phyloP scores from a whole-genome alignment of 2,888 invertebrate species.

The Asteroscopus sphinx region DNA sequence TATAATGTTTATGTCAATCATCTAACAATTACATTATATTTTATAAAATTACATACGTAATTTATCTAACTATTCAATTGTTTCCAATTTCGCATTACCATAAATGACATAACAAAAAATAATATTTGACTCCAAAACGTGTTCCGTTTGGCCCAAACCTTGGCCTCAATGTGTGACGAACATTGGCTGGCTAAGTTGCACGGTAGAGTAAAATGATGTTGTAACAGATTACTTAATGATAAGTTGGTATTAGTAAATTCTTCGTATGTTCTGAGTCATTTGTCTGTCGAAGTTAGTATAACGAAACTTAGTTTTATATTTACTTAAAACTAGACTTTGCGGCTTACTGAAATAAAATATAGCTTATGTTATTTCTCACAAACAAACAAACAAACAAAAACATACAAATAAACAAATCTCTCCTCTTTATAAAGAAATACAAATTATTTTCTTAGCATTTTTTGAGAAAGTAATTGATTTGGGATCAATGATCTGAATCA shows the following conservation, averaged over 20 bases:
- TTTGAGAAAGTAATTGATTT: too few species aligned
- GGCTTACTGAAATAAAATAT: too few species aligned
- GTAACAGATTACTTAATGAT: conserved; percentile 41
- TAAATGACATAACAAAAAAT: conserved; percentile 37
- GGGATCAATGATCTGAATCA: too few species aligned
- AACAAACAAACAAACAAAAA: too few species aligned
- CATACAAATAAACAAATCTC: too few species aligned
- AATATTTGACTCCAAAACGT: conserved; percentile 13
- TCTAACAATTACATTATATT: conserved; percentile 4
- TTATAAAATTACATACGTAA: conserved; percentile 3
- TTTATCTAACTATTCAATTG: conserved; percentile 20
- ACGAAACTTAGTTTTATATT: conserved; percentile 2
- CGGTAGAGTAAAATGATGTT: conserved; percentile 24
- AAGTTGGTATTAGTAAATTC: conserved; percentile 29
- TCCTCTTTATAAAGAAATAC: too few species aligned
- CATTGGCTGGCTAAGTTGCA: conserved; percentile 23
- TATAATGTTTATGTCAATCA: conserved; percentile 7
- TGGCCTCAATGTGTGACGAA: conserved; percentile 43
- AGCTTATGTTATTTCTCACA: too few species aligned
- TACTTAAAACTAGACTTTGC: too few species aligned
- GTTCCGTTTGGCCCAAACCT: conserved; percentile 46
- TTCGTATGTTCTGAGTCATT: conserved; percentile 18
- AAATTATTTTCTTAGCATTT: too few species aligned
- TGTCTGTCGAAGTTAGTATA: background rate
- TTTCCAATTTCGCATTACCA: conserved; percentile 23